Conservation (phyloP, 2,888 invertebrate species). For the Drosophila buzzatii region DNA sequence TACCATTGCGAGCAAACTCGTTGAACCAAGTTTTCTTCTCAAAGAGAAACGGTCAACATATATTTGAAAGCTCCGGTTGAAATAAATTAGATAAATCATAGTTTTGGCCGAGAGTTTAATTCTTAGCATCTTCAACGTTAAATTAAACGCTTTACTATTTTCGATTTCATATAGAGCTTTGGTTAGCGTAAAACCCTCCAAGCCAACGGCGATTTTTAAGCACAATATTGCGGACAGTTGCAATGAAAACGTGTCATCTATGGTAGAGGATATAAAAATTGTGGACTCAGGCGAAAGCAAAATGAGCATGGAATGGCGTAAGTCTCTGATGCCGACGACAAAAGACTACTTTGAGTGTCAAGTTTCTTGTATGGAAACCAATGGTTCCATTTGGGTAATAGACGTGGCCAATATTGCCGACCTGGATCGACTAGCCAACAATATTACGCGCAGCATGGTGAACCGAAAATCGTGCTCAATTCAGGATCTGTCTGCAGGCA, state of each 20-base stretch:
- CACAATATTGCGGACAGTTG: not conserved
- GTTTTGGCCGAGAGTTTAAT: no score
- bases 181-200: not conserved
- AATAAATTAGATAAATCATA: no score
- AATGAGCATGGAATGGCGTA: slow-evolving; percentile 41
- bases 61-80: no score
- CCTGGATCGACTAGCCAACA: slow-evolving; percentile 21
- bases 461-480: slow-evolving; percentile 7
- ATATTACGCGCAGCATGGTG: slow-evolving; percentile 15
- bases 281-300: not conserved
- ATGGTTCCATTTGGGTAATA: slow-evolving; percentile 54
- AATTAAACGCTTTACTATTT: not conserved
- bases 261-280: not conserved
- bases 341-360: slow-evolving; percentile 38
- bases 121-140: no score
- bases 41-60: no score
- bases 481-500: slow-evolving; percentile 20
- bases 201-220: not conserved
- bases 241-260: not conserved
- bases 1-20: no score
- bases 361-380: slow-evolving; percentile 33
- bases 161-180: slow-evolving; percentile 13
- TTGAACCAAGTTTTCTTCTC: no score
- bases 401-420: slow-evolving; percentile 8
- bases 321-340: slow-evolving; percentile 17